Evolutionary conservation across 2,113 vertebrate genomes (phyloP).

Genomic region (Rutilus rutilus): DNA sequence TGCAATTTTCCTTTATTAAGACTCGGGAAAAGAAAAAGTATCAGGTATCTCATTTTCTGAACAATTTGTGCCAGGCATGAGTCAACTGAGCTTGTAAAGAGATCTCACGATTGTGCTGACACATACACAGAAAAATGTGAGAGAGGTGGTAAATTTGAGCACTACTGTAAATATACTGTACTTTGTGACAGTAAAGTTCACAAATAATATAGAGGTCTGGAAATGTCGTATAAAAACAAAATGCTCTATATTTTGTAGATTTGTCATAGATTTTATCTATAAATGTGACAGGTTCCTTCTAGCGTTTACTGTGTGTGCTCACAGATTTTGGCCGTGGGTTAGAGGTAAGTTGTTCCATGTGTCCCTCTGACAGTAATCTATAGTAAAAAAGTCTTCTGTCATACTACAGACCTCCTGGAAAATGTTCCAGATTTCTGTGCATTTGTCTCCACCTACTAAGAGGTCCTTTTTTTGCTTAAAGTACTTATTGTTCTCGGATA

Average conservation of each 20-base stretch:
- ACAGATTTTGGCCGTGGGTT: constrained; percentile 44
- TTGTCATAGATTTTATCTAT: constrained; percentile 14
- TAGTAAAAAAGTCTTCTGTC: constrained; percentile 24
- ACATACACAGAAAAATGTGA: constrained; percentile 2
- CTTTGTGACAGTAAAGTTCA: background rate
- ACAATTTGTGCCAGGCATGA: constrained; percentile 65
- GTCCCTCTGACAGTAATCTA: constrained; percentile 66
- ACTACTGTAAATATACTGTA: constrained; percentile 30
- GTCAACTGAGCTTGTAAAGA: constrained; percentile 58
- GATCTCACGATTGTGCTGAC: constrained; percentile 25
- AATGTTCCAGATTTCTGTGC: background rate
- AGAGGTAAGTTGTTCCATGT: constrained; percentile 48
- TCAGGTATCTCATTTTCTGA: constrained; percentile 60
- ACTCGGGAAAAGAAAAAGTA: constrained; percentile 55
- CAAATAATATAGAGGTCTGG: constrained; percentile 29
- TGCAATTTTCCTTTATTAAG: constrained; percentile 66
- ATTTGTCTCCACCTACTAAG: background rate
- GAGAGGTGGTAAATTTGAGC: background rate
- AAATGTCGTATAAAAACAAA: background rate
- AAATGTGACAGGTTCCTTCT: background rate
- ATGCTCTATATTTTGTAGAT: background rate
- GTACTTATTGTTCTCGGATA: background rate
- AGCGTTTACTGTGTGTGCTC: constrained; percentile 6
- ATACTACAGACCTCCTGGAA: background rate
- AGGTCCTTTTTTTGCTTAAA: background rate